Percentiles rank a stretch among this genome's conserved stretches.
phyloP scores from a whole-genome alignment of 2,113 vertebrate species.

The Geococcyx californianus region DNA sequence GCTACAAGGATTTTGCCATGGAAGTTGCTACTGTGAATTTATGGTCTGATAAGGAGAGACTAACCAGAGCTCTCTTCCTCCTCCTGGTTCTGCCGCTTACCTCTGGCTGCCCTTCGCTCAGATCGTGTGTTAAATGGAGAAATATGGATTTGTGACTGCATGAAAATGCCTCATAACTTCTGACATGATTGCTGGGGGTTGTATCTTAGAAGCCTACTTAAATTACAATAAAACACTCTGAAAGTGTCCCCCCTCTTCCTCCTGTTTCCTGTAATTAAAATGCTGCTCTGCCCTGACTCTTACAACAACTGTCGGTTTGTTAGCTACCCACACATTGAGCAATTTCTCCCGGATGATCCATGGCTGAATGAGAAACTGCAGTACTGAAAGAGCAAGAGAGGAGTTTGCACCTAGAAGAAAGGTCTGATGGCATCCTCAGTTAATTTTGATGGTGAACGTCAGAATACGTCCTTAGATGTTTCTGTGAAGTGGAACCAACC shows the following conservation, averaged over 20 bases:
- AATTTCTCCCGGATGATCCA: not conserved
- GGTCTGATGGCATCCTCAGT: not conserved
- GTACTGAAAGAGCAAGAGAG: not conserved
- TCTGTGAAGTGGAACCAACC: not conserved
- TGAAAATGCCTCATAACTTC: not conserved
- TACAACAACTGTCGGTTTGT: not conserved
- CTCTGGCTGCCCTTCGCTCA: not conserved
- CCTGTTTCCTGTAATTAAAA: constrained; percentile 24
- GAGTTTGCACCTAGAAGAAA: not conserved
- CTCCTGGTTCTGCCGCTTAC: constrained; percentile 20
- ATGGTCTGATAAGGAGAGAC: constrained; percentile 39
- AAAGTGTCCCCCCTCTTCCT: not conserved
- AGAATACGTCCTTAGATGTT: not conserved
- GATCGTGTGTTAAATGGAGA: not conserved
- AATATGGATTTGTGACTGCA: not conserved
- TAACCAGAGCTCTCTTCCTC: constrained; percentile 42
- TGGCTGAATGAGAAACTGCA: not conserved
- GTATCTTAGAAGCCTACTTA: constrained; percentile 12
- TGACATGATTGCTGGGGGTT: not conserved
- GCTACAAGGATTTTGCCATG: not conserved
- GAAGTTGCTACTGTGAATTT: constrained; percentile 11
- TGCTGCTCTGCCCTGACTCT: not conserved
- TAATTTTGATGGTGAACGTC: not conserved
- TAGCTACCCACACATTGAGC: not conserved
- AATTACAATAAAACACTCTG: constrained; percentile 26